Evolutionary conservation across 1,140 invertebrate genomes (phyloP).

Genomic region (Scaptodrosophila lebanonensis): DNA sequence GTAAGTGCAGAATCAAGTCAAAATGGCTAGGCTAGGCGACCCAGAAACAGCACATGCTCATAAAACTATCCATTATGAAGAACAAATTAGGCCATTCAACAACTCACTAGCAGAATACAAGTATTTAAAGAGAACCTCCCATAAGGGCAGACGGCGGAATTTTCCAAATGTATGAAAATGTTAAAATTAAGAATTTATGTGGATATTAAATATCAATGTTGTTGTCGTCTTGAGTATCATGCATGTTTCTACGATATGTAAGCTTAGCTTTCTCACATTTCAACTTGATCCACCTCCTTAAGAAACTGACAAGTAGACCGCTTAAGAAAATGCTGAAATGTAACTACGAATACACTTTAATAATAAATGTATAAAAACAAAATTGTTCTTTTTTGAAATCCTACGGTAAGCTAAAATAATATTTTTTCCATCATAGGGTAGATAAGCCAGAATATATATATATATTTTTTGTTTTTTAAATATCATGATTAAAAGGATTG

Average conservation of each 20-base stretch:
- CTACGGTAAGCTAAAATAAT: no score
- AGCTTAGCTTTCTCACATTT: slow-evolving; percentile 38
- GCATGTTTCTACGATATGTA: slow-evolving; percentile 2
- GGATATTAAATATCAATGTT: slow-evolving; percentile 75
- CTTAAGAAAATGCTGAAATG: slow-evolving; percentile 62
- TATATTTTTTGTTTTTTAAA: no score
- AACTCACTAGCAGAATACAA: no score
- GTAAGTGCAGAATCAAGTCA: slow-evolving; percentile 40
- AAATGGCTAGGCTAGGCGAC: not conserved
- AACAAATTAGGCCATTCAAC: no score
- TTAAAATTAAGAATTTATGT: slow-evolving; percentile 56
- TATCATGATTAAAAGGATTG: no score
- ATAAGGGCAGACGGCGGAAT: no score
- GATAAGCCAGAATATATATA: no score
- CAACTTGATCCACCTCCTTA: no score
- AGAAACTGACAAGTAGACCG: slow-evolving; percentile 8
- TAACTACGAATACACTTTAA: slow-evolving; percentile 27
- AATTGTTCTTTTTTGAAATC: not conserved
- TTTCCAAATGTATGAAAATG: not conserved
- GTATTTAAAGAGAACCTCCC: no score
- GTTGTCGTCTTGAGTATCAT: slow-evolving; percentile 59
- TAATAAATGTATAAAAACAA: not conserved
- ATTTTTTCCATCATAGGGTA: no score
- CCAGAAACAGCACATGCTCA: no score
- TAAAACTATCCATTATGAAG: no score